Evolutionary conservation across 2,797 vertebrate genomes (phyloP), one percentile per base, ranked within the genome.

Genomic region (Typhlichthys subterraneus): DNA sequence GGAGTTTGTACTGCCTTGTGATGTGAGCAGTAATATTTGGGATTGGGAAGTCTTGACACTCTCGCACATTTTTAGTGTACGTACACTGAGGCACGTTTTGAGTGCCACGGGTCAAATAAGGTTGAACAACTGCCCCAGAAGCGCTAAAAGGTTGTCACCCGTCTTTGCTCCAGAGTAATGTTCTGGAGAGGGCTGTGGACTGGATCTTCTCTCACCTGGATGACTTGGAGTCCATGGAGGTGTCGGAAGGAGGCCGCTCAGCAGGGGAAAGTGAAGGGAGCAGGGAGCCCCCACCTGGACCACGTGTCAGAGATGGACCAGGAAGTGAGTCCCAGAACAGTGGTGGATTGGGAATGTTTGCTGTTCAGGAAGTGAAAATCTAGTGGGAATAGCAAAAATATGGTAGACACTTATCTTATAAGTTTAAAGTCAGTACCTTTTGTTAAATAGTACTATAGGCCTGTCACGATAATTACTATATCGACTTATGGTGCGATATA

Each of bases 151-250:
- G 12, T n/a, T 7, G 11, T 1, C 15, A 9, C 19, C 12, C 54
- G 1, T 72, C 45, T 81, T 52, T 67, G 63, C 68, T 70, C 12
- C 84, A 99, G 98, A 99, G 91, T 85, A 99, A 99, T 53, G 85
- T 94, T 50, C 89, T 99, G 72, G 97, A 99, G 70, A 93, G 97
- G 42, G 98, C 98, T 0, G 96, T 99, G 59, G 97, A 99, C 87
- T 99, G 97, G 98, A 99, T 99, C 87, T 99, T 99, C 77, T 98
- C 96, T 72, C 97, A 99, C 84, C 94, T 98, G 31, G 97, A 99
- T 45, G 97, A 99, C 84, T 92, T 98, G 14, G 97, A 99, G 13
- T 97, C 96, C 67, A 99, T 99, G 98, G 98, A 99, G 56, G 95
- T 98, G 80, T 99, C 97, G 0, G 98, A 99, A 75, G 96, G 96